phyloP scores from a whole-genome alignment of 64 coral and sea anemone genomes.

The Exaiptasia diaphana region DNA sequence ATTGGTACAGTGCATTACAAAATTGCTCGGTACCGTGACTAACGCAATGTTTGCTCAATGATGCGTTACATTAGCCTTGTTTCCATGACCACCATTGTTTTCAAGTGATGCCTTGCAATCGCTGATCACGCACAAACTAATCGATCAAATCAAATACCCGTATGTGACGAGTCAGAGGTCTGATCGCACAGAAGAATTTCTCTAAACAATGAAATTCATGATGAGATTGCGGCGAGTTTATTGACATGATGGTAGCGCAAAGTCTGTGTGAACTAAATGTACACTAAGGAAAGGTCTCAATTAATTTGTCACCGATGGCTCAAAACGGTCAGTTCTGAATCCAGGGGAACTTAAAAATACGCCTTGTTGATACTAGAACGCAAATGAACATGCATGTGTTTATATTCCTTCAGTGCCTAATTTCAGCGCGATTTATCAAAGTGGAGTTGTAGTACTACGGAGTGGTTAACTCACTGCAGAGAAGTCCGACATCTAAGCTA shows the following conservation, averaged over 20 bases:
- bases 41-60: not conserved
- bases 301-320: slow-evolving; percentile 60
- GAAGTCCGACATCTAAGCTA: slow-evolving; percentile 38
- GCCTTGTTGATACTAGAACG: not conserved
- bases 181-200: slow-evolving; percentile 17
- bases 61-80: not conserved
- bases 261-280: slow-evolving; percentile 70
- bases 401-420: not conserved
- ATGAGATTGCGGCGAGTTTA: slow-evolving; percentile 66
- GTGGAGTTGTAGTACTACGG: not conserved
- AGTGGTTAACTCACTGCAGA: slow-evolving; percentile 13
- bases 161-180: slow-evolving; percentile 9
- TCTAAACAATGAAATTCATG: slow-evolving; percentile 71
- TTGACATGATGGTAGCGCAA: slow-evolving; percentile 77
- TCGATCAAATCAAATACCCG: not conserved
- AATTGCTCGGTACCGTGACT: no score
- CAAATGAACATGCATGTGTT: slow-evolving; percentile 1
- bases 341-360: not conserved
- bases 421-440: slow-evolving; percentile 1
- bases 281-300: slow-evolving; percentile 69
- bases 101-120: not conserved
- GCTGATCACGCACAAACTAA: slow-evolving; percentile 23
- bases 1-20: no score
- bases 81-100: not conserved
- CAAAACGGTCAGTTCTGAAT: slow-evolving; percentile 74